A percentile compares a stretch with the other conserved stretches of the same genome.
phyloP scores from a whole-genome alignment of 2,113 vertebrate species.

The Scartelaos histophorus region DNA sequence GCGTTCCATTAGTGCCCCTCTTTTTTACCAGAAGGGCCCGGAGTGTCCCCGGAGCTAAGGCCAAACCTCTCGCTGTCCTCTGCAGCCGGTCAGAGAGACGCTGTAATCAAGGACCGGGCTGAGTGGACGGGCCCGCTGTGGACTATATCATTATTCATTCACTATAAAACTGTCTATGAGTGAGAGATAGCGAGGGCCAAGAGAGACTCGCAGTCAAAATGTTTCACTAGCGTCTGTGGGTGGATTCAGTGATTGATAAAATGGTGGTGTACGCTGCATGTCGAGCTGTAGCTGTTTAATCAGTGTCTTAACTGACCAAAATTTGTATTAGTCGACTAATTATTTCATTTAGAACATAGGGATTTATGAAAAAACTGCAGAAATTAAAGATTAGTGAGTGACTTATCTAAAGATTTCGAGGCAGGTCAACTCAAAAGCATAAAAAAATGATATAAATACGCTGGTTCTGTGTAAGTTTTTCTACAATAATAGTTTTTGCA shows the following conservation, averaged over 20 bases:
- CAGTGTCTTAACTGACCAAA: too few relatives aligned
- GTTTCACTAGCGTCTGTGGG: background rate
- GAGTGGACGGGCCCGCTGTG: conserved; percentile 46
- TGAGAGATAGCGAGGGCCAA: conserved; percentile 26
- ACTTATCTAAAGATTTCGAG: too few relatives aligned
- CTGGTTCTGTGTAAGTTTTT: too few relatives aligned
- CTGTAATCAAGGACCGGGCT: conserved; percentile 62
- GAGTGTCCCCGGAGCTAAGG: conserved; percentile 81
- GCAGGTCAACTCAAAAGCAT: too few relatives aligned
- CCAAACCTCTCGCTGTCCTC: conserved; percentile 54
- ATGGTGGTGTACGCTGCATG: background rate
- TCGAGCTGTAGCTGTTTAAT: too few relatives aligned
- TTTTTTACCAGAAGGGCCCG: conserved; percentile 87
- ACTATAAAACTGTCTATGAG: conserved; percentile 18
- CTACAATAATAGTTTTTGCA: too few relatives aligned
- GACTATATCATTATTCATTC: conserved; percentile 53
- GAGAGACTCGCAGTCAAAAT: conserved; percentile 18
- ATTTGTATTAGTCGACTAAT: too few relatives aligned
- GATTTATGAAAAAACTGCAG: too few relatives aligned
- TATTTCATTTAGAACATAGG: too few relatives aligned
- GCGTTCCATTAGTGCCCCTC: conserved; percentile 86
- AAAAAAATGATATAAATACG: too few relatives aligned
- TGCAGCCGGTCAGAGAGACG: conserved; percentile 51
- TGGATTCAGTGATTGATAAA: background rate
- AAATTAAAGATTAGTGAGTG: too few relatives aligned